Evolutionary conservation across 2,113 vertebrate species (phyloP).

Genomic region (Damaliscus lunatus): DNA sequence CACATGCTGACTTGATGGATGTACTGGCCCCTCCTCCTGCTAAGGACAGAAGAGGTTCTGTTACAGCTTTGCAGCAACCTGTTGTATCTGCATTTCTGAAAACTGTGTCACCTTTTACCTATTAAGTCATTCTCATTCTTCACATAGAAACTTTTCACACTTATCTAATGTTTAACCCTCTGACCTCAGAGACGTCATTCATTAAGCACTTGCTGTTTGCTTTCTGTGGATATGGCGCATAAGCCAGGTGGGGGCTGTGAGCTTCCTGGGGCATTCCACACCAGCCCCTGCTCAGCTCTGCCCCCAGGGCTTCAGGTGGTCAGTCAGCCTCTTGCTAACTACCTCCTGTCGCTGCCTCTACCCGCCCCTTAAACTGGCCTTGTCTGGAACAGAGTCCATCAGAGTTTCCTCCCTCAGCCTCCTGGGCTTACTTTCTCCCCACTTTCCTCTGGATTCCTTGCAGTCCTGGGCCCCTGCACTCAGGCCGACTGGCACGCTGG

Average conservation of each 20-base stretch:
- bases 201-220: not conserved
- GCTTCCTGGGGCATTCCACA: not conserved
- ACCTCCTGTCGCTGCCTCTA: rapidly evolving
- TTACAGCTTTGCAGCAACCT: not conserved
- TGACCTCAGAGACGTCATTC: not conserved
- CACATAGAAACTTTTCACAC: not conserved
- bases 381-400: not conserved
- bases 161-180: not conserved
- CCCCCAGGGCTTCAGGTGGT: not conserved
- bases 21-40: rapidly evolving
- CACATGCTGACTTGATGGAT: not conserved
- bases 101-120: not conserved
- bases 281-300: no score
- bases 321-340: not conserved
- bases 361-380: not conserved
- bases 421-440: not conserved
- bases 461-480: no score
- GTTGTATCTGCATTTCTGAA: not conserved
- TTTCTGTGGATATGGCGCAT: not conserved
- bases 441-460: not conserved
- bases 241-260: rapidly evolving
- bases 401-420: not conserved
- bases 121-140: not conserved
- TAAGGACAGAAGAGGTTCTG: not conserved
- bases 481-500: not conserved